Evolutionary conservation across 2,797 vertebrate species (phyloP), one percentile per base, ranked within the genome.

Genomic region (Liparis tanakae): DNA sequence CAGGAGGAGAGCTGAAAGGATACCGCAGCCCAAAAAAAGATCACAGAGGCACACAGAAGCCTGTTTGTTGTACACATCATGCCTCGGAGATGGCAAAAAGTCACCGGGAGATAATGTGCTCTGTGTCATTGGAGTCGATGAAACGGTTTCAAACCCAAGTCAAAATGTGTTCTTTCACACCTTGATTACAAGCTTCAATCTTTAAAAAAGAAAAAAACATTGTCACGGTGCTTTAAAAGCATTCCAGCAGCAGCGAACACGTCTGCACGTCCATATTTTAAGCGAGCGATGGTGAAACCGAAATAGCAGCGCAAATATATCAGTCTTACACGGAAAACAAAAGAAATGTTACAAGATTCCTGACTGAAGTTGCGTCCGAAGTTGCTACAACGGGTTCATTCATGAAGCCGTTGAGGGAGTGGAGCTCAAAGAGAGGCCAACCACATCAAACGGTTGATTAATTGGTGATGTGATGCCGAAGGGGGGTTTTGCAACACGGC

Each of bases 381-480:
- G 76, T 60, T 17, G 63, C 70, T 58, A 88, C 85, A 92, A 91
- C 41, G 46, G 74, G 67, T 83, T 79, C 78, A 87, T 91, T 93
- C 88, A 92, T 78, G 78, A 81, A 43, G 62, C 67, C 74, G 71
- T 14, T 1, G 34, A 89, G 87, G 92, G 90, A 25, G 90, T 90
- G 89, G 87, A 88, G 78, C 80, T 63, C 36, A 72, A 82, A 10
- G 62, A 33, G 51, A 82, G 67, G 63, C 51, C 80, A 78, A 64
- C 87, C 85, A 87, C 90, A 91, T 92, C 87, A 93, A 91, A 88
- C 78, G 39, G 9, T 53, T 84, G 89, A 90, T 91, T 89, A 86
- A 90, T 87, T 84, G 79, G 39, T 1, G 54, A 81, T 72, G 79
- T 69, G 18, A 82, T 87, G 72, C 61, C 8, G 1, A 72, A 72